These are phyloP conservation scores for Pygoscelis antarcticus DNA, from an alignment of 2,113 vertebrate species.

Conservation along the genomic window DNA sequence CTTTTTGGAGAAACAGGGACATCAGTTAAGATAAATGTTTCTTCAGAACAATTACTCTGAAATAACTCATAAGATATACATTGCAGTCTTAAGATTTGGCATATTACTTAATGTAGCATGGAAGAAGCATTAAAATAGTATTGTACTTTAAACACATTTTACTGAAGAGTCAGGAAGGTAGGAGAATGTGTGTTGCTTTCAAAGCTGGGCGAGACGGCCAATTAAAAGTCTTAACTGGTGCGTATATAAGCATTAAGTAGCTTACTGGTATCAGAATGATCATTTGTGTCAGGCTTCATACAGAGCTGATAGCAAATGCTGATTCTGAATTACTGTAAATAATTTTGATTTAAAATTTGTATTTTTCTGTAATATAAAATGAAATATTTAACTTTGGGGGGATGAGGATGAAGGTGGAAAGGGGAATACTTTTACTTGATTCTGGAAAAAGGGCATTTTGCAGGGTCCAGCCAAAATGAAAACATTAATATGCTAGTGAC, in stretches of 20 bases:
- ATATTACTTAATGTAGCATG: slow-evolving; percentile 15
- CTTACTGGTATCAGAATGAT: slow-evolving; percentile 59
- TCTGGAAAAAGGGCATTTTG: slow-evolving; percentile 69
- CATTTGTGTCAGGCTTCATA: slow-evolving; percentile 61
- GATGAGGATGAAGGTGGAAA: background rate
- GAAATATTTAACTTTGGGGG: slow-evolving; percentile 72
- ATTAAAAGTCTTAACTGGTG: slow-evolving; percentile 63
- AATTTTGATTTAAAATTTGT: slow-evolving; percentile 70
- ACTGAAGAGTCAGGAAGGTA: slow-evolving; percentile 28
- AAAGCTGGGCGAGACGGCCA: slow-evolving; percentile 7
- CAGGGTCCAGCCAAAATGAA: slow-evolving; percentile 63
- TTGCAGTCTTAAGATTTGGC: slow-evolving; percentile 1
- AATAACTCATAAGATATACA: background rate
- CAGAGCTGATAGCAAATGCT: slow-evolving; percentile 60
- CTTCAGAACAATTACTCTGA: slow-evolving; percentile 17
- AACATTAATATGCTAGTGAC: slow-evolving; percentile 19
- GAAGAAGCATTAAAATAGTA: slow-evolving; percentile 43
- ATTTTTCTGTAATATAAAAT: slow-evolving; percentile 79
- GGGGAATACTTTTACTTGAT: slow-evolving; percentile 53
- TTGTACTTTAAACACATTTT: slow-evolving; percentile 49
- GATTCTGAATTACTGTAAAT: slow-evolving; percentile 72
- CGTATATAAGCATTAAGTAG: slow-evolving; percentile 54
- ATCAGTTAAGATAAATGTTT: slow-evolving; percentile 60
- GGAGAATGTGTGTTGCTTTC: slow-evolving; percentile 52
- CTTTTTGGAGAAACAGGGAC: slow-evolving; percentile 28